Percentiles rank a stretch among this genome's conserved stretches.
phyloP scores from a whole-genome alignment of 2,113 vertebrate species.

The Cygnus buccinator region DNA sequence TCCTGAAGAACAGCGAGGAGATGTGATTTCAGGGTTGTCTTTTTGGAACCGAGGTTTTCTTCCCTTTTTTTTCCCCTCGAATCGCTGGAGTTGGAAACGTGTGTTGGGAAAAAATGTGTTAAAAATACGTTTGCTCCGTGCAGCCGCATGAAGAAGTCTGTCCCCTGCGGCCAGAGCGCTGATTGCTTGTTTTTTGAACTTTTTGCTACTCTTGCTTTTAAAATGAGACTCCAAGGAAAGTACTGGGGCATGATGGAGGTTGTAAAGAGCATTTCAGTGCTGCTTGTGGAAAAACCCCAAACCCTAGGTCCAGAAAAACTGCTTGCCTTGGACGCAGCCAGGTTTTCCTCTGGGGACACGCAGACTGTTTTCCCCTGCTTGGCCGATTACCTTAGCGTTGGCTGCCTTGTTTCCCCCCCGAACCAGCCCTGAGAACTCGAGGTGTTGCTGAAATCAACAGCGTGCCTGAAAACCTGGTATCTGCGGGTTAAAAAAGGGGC shows the following conservation, averaged over 20 bases:
- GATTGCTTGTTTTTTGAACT: background rate
- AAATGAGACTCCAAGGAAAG: background rate
- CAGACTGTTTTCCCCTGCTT: background rate
- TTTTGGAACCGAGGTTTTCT: background rate
- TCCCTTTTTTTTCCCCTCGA: background rate
- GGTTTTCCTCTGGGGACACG: background rate
- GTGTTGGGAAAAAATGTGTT: background rate
- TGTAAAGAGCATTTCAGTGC: background rate
- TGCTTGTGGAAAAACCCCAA: background rate
- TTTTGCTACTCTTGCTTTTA: background rate
- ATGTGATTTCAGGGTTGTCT: background rate
- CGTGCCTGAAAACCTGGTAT: background rate
- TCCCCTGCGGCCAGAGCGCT: background rate
- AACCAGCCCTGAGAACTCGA: background rate
- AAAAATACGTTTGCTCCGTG: background rate
- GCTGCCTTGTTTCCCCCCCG: background rate
- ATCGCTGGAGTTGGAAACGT: background rate
- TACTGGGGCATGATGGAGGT: background rate
- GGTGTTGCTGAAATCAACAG: accelerated
- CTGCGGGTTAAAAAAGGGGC: background rate
- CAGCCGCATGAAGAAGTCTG: background rate
- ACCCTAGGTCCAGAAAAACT: background rate
- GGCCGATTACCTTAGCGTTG: background rate
- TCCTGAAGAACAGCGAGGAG: background rate
- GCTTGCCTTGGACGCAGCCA: background rate